Evolutionary conservation across 2,888 invertebrate genomes (phyloP).

Genomic region (Muscina levida): DNA sequence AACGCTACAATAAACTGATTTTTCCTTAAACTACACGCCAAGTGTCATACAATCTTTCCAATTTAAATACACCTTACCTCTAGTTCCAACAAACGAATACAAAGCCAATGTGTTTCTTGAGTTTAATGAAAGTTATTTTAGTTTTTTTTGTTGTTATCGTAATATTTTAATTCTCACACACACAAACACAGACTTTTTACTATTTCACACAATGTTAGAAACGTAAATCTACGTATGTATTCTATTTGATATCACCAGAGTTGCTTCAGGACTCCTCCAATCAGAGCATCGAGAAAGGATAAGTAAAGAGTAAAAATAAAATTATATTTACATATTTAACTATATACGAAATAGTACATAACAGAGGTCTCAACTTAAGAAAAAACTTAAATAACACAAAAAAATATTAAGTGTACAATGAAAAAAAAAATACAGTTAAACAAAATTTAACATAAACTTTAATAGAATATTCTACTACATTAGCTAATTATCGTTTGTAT

Average conservation of each 20-base stretch:
- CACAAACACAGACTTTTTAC: background rate
- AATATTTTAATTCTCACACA: background rate
- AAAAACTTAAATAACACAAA: conserved; percentile 4
- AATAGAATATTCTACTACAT: too few relatives aligned
- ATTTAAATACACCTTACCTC: too few relatives aligned
- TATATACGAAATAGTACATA: background rate
- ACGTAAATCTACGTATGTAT: conserved; percentile 9
- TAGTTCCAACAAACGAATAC: too few relatives aligned
- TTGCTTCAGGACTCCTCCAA: conserved; percentile 23
- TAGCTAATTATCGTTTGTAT: too few relatives aligned
- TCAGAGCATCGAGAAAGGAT: background rate
- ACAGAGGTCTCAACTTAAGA: background rate
- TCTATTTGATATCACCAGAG: conserved; percentile 27
- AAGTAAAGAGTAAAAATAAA: background rate
- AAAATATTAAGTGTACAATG: background rate
- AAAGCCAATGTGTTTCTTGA: too few relatives aligned
- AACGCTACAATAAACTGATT: too few relatives aligned
- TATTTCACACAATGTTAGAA: conserved; percentile 4
- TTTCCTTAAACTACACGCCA: too few relatives aligned
- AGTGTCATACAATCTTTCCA: too few relatives aligned
- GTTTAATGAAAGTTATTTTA: too few relatives aligned
- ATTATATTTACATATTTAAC: background rate
- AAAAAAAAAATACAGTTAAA: too few relatives aligned
- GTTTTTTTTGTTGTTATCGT: too few relatives aligned
- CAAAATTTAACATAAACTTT: too few relatives aligned